A percentile compares a stretch with the other conserved stretches of the same genome.
phyloP scores from a whole-genome alignment of 2,797 vertebrate species.

The Etheostoma perlongum region DNA sequence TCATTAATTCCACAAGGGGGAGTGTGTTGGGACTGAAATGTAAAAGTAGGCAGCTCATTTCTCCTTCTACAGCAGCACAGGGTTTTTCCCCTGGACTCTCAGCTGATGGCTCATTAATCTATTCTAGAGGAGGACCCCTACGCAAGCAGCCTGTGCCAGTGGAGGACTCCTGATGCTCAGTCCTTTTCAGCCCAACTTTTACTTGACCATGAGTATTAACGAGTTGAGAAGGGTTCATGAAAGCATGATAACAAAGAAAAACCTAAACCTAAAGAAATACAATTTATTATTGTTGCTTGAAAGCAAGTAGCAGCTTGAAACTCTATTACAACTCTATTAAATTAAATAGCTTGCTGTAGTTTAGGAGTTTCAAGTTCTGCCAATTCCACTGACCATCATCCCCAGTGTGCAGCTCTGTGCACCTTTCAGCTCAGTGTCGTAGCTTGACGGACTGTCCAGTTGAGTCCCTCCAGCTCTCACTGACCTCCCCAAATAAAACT shows the following conservation, averaged over 20 bases:
- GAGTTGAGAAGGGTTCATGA: constrained; percentile 20
- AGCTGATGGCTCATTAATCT: constrained; percentile 85
- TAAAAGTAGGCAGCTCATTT: constrained; percentile 63
- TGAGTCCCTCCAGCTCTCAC: constrained; percentile 33
- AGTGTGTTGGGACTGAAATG: constrained; percentile 70
- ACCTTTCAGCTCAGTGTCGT: not conserved
- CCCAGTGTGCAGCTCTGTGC: not conserved
- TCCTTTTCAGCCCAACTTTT: constrained; percentile 51
- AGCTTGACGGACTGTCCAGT: not conserved
- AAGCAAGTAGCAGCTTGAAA: not conserved
- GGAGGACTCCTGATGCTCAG: constrained; percentile 71
- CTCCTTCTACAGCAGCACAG: constrained; percentile 68
- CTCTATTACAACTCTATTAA: not conserved
- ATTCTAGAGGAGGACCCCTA: constrained; percentile 75
- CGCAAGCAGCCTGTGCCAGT: constrained; percentile 63
- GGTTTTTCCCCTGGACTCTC: constrained; percentile 77
- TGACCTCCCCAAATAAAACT: not conserved
- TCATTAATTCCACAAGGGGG: constrained; percentile 79
- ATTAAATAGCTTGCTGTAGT: not conserved
- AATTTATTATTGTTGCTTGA: not conserved
- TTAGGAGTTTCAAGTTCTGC: not conserved
- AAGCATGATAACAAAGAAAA: constrained; percentile 4
- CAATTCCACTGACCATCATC: not conserved
- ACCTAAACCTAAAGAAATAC: not conserved
- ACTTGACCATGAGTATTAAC: constrained; percentile 40